These are phyloP conservation scores for Poecilia wingei DNA, from an alignment of 2,797 vertebrate genomes.

Conservation along the genomic window DNA sequence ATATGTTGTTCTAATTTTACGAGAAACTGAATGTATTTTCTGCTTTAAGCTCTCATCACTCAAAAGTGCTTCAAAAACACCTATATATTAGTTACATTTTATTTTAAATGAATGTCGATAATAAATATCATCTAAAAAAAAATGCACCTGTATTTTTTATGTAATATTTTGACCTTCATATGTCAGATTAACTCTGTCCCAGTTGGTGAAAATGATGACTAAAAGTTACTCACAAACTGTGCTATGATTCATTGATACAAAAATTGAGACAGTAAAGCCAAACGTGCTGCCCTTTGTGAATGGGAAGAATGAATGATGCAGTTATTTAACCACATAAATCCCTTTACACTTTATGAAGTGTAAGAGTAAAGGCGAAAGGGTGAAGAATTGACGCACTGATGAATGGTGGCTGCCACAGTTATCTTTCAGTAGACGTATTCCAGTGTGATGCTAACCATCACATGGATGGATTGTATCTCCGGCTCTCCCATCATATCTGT, in stretches of 20 bases:
- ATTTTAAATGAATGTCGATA: not conserved
- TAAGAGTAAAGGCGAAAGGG: constrained; percentile 36
- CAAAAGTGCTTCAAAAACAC: not conserved
- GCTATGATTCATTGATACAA: constrained; percentile 68
- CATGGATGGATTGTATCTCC: constrained; percentile 39
- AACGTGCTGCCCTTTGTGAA: constrained; percentile 39
- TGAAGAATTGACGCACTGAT: constrained; percentile 38
- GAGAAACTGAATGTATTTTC: not conserved
- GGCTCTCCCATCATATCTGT: constrained; percentile 53
- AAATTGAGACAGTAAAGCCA: constrained; percentile 36
- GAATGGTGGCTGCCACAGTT: constrained; percentile 38
- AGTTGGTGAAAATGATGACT: constrained; percentile 34
- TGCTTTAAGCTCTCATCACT: not conserved
- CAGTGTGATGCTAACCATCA: constrained; percentile 43
- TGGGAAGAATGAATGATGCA: constrained; percentile 54
- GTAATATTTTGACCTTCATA: constrained; percentile 40
- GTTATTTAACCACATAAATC: constrained; percentile 30
- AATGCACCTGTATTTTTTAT: not conserved
- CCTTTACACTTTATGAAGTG: constrained; percentile 33
- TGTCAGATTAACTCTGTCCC: constrained; percentile 51
- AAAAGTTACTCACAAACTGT: constrained; percentile 35
- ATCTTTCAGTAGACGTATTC: constrained; percentile 25
- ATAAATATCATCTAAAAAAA: not conserved
- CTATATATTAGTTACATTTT: not conserved
- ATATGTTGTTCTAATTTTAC: not conserved